Evolutionary conservation across 2,888 invertebrate genomes (phyloP).

Genomic region (Petrolisthes manimaculis): DNA sequence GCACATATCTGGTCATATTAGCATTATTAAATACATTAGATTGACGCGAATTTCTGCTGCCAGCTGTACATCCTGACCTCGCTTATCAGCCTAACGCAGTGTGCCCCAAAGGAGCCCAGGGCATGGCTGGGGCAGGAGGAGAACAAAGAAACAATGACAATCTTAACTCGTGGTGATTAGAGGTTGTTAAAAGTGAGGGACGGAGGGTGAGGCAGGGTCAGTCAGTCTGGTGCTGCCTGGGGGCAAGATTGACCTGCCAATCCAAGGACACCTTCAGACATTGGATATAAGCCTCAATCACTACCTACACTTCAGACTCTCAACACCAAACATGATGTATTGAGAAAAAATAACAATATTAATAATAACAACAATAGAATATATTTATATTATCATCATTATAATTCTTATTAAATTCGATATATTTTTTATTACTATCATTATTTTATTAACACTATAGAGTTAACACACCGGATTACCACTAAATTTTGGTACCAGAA

Average conservation of each 20-base stretch:
- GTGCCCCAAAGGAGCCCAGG: too few relatives aligned
- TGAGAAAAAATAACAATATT: background rate
- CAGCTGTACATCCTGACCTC: background rate
- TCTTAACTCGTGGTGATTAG: conserved; percentile 6
- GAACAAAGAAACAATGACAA: background rate
- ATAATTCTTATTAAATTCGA: too few relatives aligned
- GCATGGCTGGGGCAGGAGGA: background rate
- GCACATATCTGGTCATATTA: too few relatives aligned
- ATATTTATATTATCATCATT: background rate
- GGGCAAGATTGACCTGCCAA: background rate
- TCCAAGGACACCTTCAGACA: too few relatives aligned
- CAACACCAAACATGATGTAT: background rate
- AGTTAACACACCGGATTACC: too few relatives aligned
- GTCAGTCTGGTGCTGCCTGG: background rate
- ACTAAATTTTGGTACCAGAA: too few relatives aligned
- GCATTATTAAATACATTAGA: too few relatives aligned
- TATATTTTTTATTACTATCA: too few relatives aligned
- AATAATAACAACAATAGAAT: background rate
- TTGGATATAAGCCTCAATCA: too few relatives aligned
- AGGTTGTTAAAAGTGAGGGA: background rate
- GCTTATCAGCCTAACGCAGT: background rate
- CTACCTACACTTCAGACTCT: too few relatives aligned
- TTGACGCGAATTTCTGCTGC: too few relatives aligned
- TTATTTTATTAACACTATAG: too few relatives aligned
- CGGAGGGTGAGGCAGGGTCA: conserved; percentile 2